A percentile compares a stretch with the other conserved stretches of the same genome.
phyloP scores from a whole-genome alignment of 2,888 invertebrate genomes.

The Phragmatobia fuliginosa region DNA sequence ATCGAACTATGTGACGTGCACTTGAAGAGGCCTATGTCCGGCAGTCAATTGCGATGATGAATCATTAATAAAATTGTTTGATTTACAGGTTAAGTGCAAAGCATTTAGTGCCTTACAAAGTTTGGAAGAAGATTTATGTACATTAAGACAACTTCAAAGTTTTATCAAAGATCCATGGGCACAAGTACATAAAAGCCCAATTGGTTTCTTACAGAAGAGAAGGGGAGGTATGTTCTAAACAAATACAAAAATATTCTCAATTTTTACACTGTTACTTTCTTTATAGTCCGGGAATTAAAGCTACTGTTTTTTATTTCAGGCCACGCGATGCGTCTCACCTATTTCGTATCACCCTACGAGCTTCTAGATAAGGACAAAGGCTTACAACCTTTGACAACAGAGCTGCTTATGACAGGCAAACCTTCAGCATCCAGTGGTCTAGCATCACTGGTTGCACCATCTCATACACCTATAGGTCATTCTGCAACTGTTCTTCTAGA shows the following conservation, averaged over 20 bases:
- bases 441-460: conserved; percentile 75
- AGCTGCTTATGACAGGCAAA: conserved; percentile 88
- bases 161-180: conserved; percentile 89
- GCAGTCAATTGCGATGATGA: too few relatives aligned
- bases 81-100: conserved; percentile 92
- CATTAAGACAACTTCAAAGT: conserved; percentile 92
- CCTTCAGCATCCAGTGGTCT: conserved; percentile 70
- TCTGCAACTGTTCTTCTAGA: conserved; percentile 96
- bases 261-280: not conserved
- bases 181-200: conserved; percentile 95
- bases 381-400: conserved; percentile 91
- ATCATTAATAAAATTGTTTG: too few relatives aligned
- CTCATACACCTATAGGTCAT: conserved; percentile 90
- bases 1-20: too few relatives aligned
- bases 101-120: conserved; percentile 97
- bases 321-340: conserved; percentile 97
- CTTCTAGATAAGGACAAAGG: conserved; percentile 92
- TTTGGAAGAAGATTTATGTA: conserved; percentile 95
- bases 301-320: conserved; percentile 79
- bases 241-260: not conserved
- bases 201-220: conserved; percentile 94
- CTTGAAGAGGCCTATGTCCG: too few relatives aligned
- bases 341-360: conserved; percentile 97
- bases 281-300: not conserved
- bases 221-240: conserved; percentile 88